Evolutionary conservation across 2,888 invertebrate species (phyloP).

Genomic region (Lasioglossum marginatum): DNA sequence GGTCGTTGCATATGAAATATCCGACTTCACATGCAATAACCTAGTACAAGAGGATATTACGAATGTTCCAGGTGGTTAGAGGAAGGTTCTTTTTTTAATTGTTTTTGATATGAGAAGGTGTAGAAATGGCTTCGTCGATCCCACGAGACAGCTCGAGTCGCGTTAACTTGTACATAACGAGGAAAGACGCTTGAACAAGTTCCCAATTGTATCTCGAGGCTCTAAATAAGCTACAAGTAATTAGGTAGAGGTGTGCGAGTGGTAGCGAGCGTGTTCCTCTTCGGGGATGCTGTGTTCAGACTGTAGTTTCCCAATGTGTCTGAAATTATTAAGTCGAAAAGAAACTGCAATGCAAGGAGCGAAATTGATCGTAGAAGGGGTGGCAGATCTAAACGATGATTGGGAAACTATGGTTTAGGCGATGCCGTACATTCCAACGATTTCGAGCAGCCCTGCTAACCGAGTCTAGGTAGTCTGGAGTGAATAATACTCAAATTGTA

Average conservation of each 20-base stretch:
- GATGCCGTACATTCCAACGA: conserved; percentile 62
- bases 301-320: not conserved
- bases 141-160: conserved; percentile 4
- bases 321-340: not conserved
- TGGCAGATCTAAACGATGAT: not conserved
- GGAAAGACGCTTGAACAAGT: conserved; percentile 24
- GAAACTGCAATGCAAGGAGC: not conserved
- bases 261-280: conserved; percentile 14
- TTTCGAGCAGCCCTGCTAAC: conserved; percentile 54
- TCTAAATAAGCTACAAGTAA: conserved; percentile 43
- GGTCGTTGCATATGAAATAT: not conserved
- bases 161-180: conserved; percentile 38
- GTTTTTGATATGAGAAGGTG: not conserved
- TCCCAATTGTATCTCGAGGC: conserved; percentile 33
- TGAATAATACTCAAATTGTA: conserved; percentile 76
- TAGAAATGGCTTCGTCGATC: not conserved
- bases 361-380: not conserved
- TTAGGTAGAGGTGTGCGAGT: conserved; percentile 35
- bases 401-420: conserved; percentile 21
- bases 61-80: not conserved
- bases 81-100: conserved; percentile 6
- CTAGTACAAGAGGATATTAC: not conserved
- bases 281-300: conserved; percentile 22
- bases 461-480: conserved; percentile 70
- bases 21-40: not conserved